Percentiles rank a stretch among this genome's conserved stretches.
phyloP scores from a whole-genome alignment of 2,113 vertebrate species.

The Asarcornis scutulata region DNA sequence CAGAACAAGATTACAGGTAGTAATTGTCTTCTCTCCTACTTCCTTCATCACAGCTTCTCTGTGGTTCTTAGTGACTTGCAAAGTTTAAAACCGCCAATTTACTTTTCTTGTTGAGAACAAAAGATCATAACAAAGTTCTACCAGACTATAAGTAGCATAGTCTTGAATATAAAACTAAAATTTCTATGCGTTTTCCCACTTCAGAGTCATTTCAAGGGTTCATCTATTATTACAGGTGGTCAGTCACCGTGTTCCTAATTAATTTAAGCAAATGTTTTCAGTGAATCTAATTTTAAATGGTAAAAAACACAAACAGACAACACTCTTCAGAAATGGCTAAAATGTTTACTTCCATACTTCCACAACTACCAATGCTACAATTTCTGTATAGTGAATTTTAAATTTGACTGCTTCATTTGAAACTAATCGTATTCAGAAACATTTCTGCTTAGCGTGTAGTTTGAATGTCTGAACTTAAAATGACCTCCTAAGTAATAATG shows the following conservation, averaged over 20 bases:
- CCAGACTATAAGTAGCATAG: neutral
- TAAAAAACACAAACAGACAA: neutral
- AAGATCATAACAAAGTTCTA: neutral
- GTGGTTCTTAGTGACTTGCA: neutral
- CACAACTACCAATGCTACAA: neutral
- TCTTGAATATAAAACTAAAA: neutral
- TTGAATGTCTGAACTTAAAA: neutral
- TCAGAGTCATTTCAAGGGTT: neutral
- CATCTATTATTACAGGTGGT: neutral
- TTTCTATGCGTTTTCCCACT: neutral
- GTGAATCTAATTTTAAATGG: neutral
- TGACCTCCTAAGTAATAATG: neutral
- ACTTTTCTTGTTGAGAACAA: neutral
- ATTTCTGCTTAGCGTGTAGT: neutral
- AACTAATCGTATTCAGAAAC: neutral
- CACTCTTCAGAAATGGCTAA: neutral
- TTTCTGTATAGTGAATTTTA: neutral
- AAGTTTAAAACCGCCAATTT: neutral
- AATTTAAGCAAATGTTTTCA: neutral
- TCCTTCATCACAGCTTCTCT: neutral
- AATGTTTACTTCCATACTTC: neutral
- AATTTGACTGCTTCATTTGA: neutral
- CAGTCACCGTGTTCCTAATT: neutral
- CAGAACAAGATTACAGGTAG: neutral
- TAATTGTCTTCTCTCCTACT: neutral